phyloP scores from a whole-genome alignment of 2,797 vertebrate genomes.

The Argentina silus region DNA sequence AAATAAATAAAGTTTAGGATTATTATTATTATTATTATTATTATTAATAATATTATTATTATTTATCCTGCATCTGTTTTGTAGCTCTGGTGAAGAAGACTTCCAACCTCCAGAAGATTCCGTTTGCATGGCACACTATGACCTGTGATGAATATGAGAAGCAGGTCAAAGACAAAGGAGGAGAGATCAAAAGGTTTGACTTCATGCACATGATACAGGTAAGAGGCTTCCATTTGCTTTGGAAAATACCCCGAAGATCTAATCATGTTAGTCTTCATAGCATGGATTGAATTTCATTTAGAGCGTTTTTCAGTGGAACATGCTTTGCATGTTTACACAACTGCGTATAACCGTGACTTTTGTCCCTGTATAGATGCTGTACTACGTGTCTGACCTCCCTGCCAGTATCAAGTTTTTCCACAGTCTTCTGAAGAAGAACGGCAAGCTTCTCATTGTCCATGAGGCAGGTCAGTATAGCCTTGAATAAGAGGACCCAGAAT shows the following conservation, averaged over 20 bases:
- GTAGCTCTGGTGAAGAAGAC: conserved; percentile 75
- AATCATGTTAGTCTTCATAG: background rate
- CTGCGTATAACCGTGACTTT: too few species aligned
- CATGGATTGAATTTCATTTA: too few species aligned
- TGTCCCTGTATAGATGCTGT: conserved; percentile 80
- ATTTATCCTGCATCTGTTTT: conserved; percentile 2
- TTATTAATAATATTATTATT: background rate
- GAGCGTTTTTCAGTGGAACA: too few species aligned
- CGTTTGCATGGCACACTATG: conserved; percentile 84
- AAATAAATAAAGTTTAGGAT: too few species aligned
- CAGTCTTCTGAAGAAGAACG: conserved; percentile 77
- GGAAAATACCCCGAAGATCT: background rate
- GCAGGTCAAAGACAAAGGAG: conserved; percentile 70
- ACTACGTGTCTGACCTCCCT: conserved; percentile 81
- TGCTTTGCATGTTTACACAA: too few species aligned
- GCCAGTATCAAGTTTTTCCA: conserved; percentile 82
- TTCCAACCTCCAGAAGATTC: conserved; percentile 77
- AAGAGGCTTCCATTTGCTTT: background rate
- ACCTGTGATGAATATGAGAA: conserved; percentile 76
- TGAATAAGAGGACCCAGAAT: background rate
- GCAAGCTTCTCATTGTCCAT: conserved; percentile 82
- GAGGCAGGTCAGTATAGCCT: conserved; percentile 75
- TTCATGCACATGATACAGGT: conserved; percentile 93
- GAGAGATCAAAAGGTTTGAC: conserved; percentile 80
- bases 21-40: too few species aligned